Evolutionary conservation across 2,797 vertebrate species (phyloP).

Genomic region (Orestias chungarensis): DNA sequence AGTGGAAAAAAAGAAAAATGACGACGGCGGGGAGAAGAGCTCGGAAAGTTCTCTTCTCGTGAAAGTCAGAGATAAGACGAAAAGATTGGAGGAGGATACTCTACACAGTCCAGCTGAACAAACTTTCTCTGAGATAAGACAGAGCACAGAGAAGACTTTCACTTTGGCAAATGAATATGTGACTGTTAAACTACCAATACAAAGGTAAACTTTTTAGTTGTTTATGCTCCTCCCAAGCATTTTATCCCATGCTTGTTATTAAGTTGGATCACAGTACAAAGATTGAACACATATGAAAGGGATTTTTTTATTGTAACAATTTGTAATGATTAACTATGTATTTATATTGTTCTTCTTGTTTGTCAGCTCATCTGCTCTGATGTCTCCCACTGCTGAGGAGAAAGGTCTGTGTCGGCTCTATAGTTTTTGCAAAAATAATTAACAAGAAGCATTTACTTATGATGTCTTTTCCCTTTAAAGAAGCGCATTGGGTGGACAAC

Average conservation of each 20-base stretch:
- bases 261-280: neutral
- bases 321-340: too few species aligned
- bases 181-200: neutral
- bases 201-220: neutral
- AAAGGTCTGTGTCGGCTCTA: neutral
- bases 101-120: neutral
- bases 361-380: slow-evolving; percentile 10
- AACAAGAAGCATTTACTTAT: neutral
- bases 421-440: neutral
- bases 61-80: accelerated
- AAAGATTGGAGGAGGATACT: neutral
- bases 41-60: neutral
- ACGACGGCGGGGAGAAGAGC: too few species aligned
- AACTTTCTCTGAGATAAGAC: neutral
- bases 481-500: slow-evolving; percentile 32
- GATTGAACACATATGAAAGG: neutral
- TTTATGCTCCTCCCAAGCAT: neutral
- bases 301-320: neutral
- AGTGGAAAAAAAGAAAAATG: too few species aligned
- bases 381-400: neutral
- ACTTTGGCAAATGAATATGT: neutral
- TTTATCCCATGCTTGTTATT: too few species aligned
- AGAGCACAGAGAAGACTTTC: neutral
- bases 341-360: slow-evolving; percentile 15
- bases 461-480: slow-evolving; percentile 3